phyloP scores from a whole-genome alignment of 2,113 vertebrate genomes.

The Tichodroma muraria region DNA sequence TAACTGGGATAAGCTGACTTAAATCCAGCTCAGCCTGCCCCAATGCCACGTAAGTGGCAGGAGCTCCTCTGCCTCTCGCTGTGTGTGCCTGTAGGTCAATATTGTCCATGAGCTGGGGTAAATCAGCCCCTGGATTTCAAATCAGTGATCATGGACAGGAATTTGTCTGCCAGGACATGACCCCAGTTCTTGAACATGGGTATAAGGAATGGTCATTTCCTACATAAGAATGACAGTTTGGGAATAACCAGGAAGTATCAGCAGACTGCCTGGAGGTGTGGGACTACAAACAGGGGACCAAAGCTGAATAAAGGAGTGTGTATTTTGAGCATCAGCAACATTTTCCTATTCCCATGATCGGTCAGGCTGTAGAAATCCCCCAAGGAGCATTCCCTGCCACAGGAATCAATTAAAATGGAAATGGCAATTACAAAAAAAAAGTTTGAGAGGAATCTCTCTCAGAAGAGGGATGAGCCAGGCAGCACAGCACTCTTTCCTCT shows the following conservation, averaged over 20 bases:
- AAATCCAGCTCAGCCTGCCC: neutral
- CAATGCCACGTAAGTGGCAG: neutral
- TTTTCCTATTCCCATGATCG: conserved; percentile 27
- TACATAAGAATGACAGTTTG: neutral
- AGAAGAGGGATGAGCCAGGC: neutral
- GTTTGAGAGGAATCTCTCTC: neutral
- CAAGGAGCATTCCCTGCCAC: conserved; percentile 9
- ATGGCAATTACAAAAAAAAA: neutral
- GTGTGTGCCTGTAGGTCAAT: neutral
- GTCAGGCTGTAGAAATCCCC: conserved; percentile 20
- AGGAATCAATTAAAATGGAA: conserved; percentile 41
- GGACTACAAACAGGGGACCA: neutral
- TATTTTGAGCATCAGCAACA: neutral
- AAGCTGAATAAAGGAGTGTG: neutral
- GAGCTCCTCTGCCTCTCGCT: neutral
- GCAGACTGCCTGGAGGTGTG: neutral
- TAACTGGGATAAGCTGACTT: neutral
- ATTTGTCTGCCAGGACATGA: neutral
- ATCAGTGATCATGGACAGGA: neutral
- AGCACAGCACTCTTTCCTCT: neutral
- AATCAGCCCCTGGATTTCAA: neutral
- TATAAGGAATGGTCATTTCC: neutral
- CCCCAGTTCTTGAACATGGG: neutral
- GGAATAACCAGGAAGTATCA: neutral
- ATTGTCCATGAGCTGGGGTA: neutral